phyloP scores from a whole-genome alignment of 2,888 invertebrate genomes.

The Amphiduros pacificus region DNA sequence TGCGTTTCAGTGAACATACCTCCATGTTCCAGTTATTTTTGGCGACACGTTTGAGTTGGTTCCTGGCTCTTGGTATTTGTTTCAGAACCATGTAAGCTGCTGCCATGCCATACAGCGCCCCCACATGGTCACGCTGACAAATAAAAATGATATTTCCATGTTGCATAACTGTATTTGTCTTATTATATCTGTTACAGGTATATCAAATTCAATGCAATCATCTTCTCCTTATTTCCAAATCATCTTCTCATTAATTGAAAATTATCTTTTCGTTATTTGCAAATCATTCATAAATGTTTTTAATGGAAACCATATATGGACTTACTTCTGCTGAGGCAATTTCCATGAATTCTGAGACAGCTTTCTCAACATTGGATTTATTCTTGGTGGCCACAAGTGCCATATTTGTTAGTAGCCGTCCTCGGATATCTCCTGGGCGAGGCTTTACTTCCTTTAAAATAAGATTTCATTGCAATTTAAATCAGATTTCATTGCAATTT shows the following conservation, averaged over 20 bases:
- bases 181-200: too few relatives aligned
- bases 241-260: too few relatives aligned
- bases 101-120: constrained; percentile 82
- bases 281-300: too few relatives aligned
- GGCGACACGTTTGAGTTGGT: constrained; percentile 85
- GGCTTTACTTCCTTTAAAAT: constrained; percentile 68
- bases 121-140: constrained; percentile 73
- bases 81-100: constrained; percentile 84
- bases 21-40: constrained; percentile 90
- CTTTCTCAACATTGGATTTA: constrained; percentile 80
- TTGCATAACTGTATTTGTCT: too few relatives aligned
- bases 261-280: too few relatives aligned
- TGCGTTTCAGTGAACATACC: too few relatives aligned
- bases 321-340: constrained; percentile 72
- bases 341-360: constrained; percentile 76
- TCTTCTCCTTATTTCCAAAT: too few relatives aligned
- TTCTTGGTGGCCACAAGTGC: constrained; percentile 81
- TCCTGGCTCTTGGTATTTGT: constrained; percentile 84
- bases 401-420: constrained; percentile 76
- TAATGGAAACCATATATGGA: not conserved
- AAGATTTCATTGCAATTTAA: not conserved
- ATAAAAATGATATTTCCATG: too few relatives aligned
- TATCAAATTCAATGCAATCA: too few relatives aligned
- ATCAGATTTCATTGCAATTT: not conserved
- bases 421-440: constrained; percentile 68